Evolutionary conservation across 2,797 vertebrate species (phyloP).

Genomic region (Eutrigla gurnardus): DNA sequence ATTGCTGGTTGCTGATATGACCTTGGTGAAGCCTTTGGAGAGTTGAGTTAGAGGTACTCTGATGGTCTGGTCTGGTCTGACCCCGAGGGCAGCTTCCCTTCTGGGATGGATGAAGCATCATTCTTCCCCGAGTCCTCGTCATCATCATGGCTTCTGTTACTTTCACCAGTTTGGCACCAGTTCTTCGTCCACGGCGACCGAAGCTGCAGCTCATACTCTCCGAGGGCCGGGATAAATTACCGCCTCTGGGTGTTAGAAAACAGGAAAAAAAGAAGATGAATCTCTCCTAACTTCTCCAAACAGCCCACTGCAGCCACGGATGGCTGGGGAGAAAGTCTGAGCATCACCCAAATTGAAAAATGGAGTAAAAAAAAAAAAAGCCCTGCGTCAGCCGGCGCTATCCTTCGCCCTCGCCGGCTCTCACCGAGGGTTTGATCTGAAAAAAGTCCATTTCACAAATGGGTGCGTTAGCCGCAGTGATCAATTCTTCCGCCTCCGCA

Average conservation of each 20-base stretch:
- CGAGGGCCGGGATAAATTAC: slow-evolving; percentile 59
- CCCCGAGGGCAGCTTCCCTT: not conserved
- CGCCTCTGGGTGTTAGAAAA: slow-evolving; percentile 59
- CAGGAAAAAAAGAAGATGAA: slow-evolving; percentile 69
- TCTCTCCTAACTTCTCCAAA: slow-evolving; percentile 60
- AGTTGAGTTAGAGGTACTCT: not conserved
- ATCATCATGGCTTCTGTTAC: slow-evolving; percentile 12
- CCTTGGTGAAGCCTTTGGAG: not conserved
- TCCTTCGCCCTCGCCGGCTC: slow-evolving; percentile 51
- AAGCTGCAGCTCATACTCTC: slow-evolving; percentile 46
- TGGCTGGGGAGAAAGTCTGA: slow-evolving; percentile 46
- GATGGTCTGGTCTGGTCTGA: not conserved
- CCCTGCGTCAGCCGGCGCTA: slow-evolving; percentile 63
- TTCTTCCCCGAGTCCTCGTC: slow-evolving; percentile 6
- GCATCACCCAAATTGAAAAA: slow-evolving; percentile 61
- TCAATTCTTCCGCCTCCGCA: slow-evolving; percentile 53
- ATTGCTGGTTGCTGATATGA: too few species aligned
- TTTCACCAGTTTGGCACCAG: slow-evolving; percentile 15
- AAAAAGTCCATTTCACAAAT: slow-evolving; percentile 76
- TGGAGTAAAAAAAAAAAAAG: slow-evolving; percentile 41
- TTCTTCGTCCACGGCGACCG: slow-evolving; percentile 36
- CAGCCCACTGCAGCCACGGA: slow-evolving; percentile 38
- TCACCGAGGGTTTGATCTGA: slow-evolving; percentile 55
- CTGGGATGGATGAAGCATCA: not conserved
- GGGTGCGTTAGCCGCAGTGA: slow-evolving; percentile 58